Percentiles rank a stretch among this genome's conserved stretches.
Evolutionary conservation across 2,888 invertebrate species (phyloP).

Genomic region (Hipparchia semele): DNA sequence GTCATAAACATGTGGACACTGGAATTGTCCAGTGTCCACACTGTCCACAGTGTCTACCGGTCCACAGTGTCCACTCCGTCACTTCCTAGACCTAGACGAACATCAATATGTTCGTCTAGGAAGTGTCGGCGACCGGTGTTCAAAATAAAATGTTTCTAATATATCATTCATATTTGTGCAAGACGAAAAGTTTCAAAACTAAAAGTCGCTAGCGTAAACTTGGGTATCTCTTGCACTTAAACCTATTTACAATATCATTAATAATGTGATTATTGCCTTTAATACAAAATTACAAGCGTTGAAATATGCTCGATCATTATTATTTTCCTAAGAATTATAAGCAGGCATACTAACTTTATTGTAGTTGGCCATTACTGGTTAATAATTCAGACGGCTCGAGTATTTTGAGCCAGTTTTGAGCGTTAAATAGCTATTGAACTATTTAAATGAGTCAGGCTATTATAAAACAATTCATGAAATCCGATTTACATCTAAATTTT

Average conservation of each 20-base stretch:
- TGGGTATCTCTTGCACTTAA: background rate
- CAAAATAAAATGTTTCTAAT: background rate
- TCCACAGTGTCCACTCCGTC: too few species aligned
- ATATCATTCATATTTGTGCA: background rate
- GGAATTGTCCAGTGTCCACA: too few species aligned
- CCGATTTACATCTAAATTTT: background rate
- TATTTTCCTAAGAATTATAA: conserved; percentile 27
- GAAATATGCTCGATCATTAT: conserved; percentile 31
- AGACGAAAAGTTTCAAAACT: background rate
- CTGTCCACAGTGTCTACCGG: too few species aligned
- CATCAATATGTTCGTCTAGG: too few species aligned
- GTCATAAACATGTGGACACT: too few species aligned
- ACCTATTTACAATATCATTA: conserved; percentile 15
- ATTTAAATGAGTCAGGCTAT: background rate
- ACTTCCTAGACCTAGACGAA: too few species aligned
- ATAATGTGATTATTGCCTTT: conserved; percentile 21
- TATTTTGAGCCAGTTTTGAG: conserved; percentile 18
- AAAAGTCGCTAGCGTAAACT: background rate
- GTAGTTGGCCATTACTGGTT: conserved; percentile 51
- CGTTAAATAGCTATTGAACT: background rate
- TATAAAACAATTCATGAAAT: background rate
- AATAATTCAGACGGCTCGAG: conserved; percentile 42
- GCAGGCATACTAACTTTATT: conserved; percentile 42
- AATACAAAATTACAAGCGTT: conserved; percentile 23
- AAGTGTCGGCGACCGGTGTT: too few species aligned